Conservation (phyloP, 2,113 vertebrate species). For the Hydrolagus affinis region DNA sequence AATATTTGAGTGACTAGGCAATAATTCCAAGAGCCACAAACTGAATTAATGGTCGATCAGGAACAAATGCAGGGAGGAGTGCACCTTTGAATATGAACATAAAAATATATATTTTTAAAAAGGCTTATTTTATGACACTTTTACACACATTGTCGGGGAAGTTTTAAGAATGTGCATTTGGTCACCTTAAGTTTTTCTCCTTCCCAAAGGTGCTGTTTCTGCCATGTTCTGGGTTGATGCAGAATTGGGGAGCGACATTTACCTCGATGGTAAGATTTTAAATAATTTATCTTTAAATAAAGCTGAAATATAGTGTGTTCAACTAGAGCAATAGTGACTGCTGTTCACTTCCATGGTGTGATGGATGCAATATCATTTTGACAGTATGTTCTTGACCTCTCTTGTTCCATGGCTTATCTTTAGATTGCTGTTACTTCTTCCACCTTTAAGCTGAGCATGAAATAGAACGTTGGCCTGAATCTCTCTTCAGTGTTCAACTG, state of each 20-base stretch:
- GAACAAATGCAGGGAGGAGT: background rate
- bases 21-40: background rate
- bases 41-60: background rate
- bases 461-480: background rate
- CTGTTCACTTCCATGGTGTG: background rate
- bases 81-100: background rate
- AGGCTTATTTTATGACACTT: no score
- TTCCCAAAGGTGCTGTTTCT: slow-evolving; percentile 75
- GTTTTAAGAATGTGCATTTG: background rate
- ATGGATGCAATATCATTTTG: background rate
- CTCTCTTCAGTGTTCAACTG: background rate
- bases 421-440: background rate
- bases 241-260: slow-evolving; percentile 90
- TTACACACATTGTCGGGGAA: background rate
- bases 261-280: slow-evolving; percentile 80
- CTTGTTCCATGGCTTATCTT: background rate
- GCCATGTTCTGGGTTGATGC: slow-evolving; percentile 97
- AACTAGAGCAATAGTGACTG: background rate
- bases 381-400: background rate
- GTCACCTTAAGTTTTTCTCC: slow-evolving; percentile 27
- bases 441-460: background rate
- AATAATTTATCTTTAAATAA: background rate
- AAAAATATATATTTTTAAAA: no score
- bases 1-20: no score
- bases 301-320: slow-evolving; percentile 8